A percentile compares a stretch with the other conserved stretches of the same genome.
phyloP scores from a whole-genome alignment of 1,140 invertebrate species.

The Drosophila pectinifera region DNA sequence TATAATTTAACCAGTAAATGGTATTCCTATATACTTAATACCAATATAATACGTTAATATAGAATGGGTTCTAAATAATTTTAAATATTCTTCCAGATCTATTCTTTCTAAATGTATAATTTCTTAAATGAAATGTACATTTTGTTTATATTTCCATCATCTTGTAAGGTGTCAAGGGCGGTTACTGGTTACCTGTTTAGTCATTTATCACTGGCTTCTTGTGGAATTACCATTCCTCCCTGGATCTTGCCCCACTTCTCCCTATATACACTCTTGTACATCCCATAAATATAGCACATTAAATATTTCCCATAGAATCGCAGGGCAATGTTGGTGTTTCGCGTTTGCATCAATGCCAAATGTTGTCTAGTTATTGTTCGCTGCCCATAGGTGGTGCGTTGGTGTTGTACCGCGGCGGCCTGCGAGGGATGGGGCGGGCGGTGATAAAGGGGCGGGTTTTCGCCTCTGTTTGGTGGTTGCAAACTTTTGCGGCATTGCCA shows the following conservation, averaged over 20 bases:
- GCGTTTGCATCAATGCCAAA: conserved; percentile 78
- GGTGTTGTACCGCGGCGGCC: background rate
- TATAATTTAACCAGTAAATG: no score
- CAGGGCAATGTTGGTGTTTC: conserved; percentile 34
- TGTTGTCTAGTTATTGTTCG: conserved; percentile 79
- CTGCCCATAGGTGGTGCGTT: conserved; percentile 51
- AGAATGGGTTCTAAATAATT: no score
- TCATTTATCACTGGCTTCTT: conserved; percentile 73
- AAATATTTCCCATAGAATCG: conserved; percentile 78
- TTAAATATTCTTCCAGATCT: no score
- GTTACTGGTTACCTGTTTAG: conserved; percentile 29
- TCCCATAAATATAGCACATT: conserved; percentile 75
- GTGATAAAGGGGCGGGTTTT: conserved; percentile 14
- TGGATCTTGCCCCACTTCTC: background rate
- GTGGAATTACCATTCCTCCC: conserved; percentile 31
- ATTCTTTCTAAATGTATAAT: no score
- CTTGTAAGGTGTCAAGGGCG: background rate
- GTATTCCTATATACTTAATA: no score
- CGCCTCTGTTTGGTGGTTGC: conserved; percentile 64
- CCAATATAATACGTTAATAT: no score
- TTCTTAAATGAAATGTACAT: background rate
- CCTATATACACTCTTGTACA: conserved; percentile 21
- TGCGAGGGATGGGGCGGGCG: background rate
- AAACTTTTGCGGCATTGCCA: conserved; percentile 75
- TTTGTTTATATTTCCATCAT: conserved; percentile 10